Evolutionary conservation across 2,113 vertebrate species (phyloP), one percentile per base, ranked within the genome.

Genomic region (Phrynosoma platyrhinos): DNA sequence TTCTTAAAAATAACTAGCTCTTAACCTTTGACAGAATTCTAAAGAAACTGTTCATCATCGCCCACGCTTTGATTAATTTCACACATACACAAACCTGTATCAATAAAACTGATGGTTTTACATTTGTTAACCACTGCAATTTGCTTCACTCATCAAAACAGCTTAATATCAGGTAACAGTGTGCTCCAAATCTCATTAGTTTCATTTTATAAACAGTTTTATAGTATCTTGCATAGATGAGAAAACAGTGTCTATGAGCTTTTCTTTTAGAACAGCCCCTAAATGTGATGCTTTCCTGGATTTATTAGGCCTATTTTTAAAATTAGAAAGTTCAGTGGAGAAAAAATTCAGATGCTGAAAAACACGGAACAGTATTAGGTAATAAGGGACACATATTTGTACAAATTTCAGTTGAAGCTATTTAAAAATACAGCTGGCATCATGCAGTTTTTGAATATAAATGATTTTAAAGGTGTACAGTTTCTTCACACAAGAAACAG

Each of bases 1-100:
- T 99, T 99, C 98, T 99, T 99, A 99, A 99, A 99, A 99, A 99
- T 99, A 99, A 99, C 98, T 99, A 98, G 99, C 99, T 99, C 98
- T 99, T 99, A 99, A 99, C 99, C 99, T 99, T 99, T 99, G 99
- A 99, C 98, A 99, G 98, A 98, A 98, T 98, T 98, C 98, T 98
- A 98, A 98, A 98, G 98, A 99, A 99, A 99, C 98, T 98, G 98
- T 99, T 99, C 98, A 99, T 99, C 99, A 99, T 98, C 98, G 97
- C 98, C 98, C 98, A 98, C 98, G 97, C 98, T 98, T 98, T 99
- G 98, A 99, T 99, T 99, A 98, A 99, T 99, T 99, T 99, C 97
- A 97, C 97, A 97, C 96, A 97, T 96, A 97, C 97, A 96, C 96
- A 96, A 97, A 98, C 97, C 97, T 98, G 96, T 98, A 98, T 98